Conservation (phyloP, 53 echinoderm and acorn worm species). For the Echinarachnius parma region DNA sequence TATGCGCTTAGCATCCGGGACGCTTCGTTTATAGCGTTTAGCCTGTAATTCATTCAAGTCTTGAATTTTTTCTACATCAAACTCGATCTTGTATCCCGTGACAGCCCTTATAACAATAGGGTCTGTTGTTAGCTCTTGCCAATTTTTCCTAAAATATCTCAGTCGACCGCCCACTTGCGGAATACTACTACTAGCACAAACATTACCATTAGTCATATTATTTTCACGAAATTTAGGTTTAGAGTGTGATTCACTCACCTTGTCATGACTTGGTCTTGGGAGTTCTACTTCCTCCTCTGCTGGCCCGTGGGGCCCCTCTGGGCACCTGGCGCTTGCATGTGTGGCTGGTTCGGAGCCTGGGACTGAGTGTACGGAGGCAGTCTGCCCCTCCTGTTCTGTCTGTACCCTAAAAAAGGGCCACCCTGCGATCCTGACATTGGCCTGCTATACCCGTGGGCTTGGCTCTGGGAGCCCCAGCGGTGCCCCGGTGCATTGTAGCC, state of each 20-base stretch:
- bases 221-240: background rate
- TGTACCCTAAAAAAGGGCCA: conserved; percentile 1
- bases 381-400: background rate
- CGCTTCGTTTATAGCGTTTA: background rate
- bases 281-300: background rate
- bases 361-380: background rate
- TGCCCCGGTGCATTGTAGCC: too few species aligned
- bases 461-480: background rate
- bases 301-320: background rate
- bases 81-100: conserved; percentile 9
- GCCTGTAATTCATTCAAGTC: background rate
- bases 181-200: background rate
- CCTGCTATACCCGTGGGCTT: background rate
- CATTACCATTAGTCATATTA: background rate
- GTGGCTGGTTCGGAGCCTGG: background rate
- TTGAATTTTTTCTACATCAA: background rate
- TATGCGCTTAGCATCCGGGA: background rate
- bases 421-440: background rate
- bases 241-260: background rate
- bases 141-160: background rate
- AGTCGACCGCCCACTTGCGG: background rate
- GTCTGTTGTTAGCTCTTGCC: conserved; percentile 2
- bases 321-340: background rate
- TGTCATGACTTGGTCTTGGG: background rate
- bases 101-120: background rate